A percentile compares a stretch with the other conserved stretches of the same genome.
These are phyloP conservation scores for Loriculus beryllinus DNA, from an alignment of 2,797 vertebrate species.

Conservation along the genomic window DNA sequence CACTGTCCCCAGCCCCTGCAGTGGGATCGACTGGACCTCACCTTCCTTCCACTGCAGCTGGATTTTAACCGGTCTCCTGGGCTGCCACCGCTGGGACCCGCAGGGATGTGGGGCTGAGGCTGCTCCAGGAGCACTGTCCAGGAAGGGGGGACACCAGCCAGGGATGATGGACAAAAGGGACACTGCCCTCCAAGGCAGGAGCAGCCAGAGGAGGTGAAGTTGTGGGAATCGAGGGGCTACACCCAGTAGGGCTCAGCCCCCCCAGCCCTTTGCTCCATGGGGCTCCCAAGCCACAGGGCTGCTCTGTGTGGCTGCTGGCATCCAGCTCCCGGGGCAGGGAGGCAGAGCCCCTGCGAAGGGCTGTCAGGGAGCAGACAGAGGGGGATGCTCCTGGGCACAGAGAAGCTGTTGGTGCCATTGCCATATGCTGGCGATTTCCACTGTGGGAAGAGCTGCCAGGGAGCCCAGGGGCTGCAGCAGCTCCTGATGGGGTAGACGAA, in stretches of 20 bases:
- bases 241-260: too few species aligned
- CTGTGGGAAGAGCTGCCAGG: neutral
- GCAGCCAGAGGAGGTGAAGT: fast-evolving
- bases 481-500: neutral
- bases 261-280: fast-evolving
- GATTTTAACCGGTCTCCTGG: neutral
- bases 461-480: neutral
- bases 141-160: fast-evolving
- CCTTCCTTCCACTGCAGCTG: neutral
- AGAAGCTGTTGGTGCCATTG: neutral
- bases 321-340: fast-evolving
- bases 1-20: neutral
- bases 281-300: neutral
- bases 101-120: neutral
- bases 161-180: neutral
- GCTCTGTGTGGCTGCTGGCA: neutral
- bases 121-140: neutral
- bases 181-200: neutral
- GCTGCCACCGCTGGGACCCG: fast-evolving
- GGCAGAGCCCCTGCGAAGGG: neutral
- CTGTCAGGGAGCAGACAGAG: neutral
- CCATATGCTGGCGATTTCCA: fast-evolving
- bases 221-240: neutral
- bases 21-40: neutral
- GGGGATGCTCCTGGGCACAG: neutral